Conservation (phyloP, 2,797 vertebrate species). For the Tragelaphus eurycerus region DNA sequence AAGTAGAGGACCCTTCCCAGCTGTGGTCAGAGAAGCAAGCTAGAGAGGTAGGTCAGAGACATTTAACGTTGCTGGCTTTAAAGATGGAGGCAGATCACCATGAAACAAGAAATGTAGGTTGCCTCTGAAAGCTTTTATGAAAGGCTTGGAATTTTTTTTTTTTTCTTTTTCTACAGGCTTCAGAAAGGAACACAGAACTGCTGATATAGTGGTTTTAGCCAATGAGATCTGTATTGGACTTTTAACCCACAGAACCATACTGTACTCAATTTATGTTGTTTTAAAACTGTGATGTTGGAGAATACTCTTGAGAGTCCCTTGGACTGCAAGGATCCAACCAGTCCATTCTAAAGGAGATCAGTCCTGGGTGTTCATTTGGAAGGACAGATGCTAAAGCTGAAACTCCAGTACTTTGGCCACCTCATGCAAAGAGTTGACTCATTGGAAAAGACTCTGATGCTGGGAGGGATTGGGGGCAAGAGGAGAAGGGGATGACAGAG, state of each 20-base stretch:
- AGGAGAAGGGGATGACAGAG: too few species aligned
- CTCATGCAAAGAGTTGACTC: too few species aligned
- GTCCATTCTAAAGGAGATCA: too few species aligned
- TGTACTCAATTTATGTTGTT: not conserved
- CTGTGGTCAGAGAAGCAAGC: fast-evolving
- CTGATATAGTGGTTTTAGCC: not conserved
- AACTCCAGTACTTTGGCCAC: too few species aligned
- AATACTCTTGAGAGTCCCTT: too few species aligned
- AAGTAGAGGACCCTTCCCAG: not conserved
- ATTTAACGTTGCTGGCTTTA: not conserved
- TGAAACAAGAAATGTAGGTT: not conserved
- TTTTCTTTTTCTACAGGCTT: not conserved
- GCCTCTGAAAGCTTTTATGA: not conserved
- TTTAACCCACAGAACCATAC: not conserved
- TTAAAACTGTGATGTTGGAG: not conserved
- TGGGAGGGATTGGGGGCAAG: too few species aligned
- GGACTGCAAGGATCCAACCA: too few species aligned
- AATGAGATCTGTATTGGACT: not conserved
- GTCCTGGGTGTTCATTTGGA: too few species aligned
- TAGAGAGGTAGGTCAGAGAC: not conserved
- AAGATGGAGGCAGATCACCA: fast-evolving
- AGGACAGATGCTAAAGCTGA: too few species aligned
- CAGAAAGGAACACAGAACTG: not conserved
- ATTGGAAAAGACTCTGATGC: too few species aligned
- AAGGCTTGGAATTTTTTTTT: not conserved